Evolutionary conservation across 2,888 invertebrate genomes (phyloP), one percentile per base, ranked within the genome.

Genomic region (Tenthredo livida): DNA sequence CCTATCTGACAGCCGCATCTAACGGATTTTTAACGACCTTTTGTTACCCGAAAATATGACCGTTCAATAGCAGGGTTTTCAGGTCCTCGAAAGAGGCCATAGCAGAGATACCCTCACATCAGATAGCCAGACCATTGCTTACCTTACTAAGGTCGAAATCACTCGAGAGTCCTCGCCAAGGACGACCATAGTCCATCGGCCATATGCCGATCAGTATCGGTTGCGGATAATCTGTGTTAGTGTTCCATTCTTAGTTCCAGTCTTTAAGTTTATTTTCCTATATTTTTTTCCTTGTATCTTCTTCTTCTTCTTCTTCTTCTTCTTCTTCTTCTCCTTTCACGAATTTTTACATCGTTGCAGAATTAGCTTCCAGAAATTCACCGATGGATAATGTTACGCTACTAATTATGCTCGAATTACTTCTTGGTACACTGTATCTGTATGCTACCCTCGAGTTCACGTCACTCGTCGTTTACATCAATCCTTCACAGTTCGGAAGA

Each of bases 1-100:
- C 89, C 89, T 92, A 92, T 92, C 92, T 92, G 92, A 91, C 92
- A 91, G 89, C 88, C 91, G 89, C 88, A 92, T 92, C 92, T 92
- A 92, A 92, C 92, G 92, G 91, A 92, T 92, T 92, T 92, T 92
- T 91, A 92, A 92, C 92, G 91, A 92, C 90, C 92, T 91, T 92
- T 92, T 92, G 92, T 92, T 92, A 87, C 86, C 87, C 88, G 84
- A 89, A 89, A 89, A 89, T 87, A 84, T 86, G 83, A 84, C 84
- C 82, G 84, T 65, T 72, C 72, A 84, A 87, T 87, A 73, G 82
- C 67, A 84, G 75, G 85, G 77, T 50, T 80, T 80, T 80, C 65
- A 54, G 43, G 33, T 78, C 77, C 86, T 43, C 80, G 61, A 84
- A 84, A 84, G 83, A 85, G 78, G 80, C 80, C 83, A 65, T 67